Base-by-base conservation (phyloP, 2,888 invertebrate genomes). In the Caenorhabditis angaria region DNA sequence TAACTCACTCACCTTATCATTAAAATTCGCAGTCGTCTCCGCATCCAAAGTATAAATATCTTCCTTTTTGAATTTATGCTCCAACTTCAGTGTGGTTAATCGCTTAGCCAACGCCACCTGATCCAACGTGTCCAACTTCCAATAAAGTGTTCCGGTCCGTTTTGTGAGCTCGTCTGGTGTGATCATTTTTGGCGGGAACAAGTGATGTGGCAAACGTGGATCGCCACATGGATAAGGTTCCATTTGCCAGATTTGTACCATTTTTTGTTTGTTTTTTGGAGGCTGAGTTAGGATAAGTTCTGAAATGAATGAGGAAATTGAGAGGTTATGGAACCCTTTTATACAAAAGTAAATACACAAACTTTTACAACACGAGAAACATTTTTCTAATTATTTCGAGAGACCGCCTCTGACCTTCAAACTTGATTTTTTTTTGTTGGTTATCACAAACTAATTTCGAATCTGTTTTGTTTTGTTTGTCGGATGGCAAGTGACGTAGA, bases 101-200 rank as follows among this genome's bases (percentile, higher is more conserved):
- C 86, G 64, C 51, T 84, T 83, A 0, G 83, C 82, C 8, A 83
- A 8, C 28, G 83, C 80, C 32, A 83, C 70, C 24, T 81, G 84
- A 61, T 85, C 85, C 25, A 82, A 73, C 48, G 82, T 68, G 73
- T 85, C 85, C 54, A 85, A 60, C 77, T 92, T 90, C 88, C 93
- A 94, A 89, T 94, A 93, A 89, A 94, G 93, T 12, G 95, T 94
- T 20, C 95, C 94, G 41, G 94, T 92, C 87, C 90, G 89, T 77
- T 90, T 91, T 65, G 81, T 82, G 61, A 97, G 89, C 70, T 93
- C 91, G 0, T 92, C 91, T 0, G 94, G 82, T 1, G 91, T 89
- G 25, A 96, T 79, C 82, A 90, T 93, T 86, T 92, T 89, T 1
- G 93, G 93, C 1, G 95, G 95, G 82, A 91, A 90, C 62, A 90